phyloP scores from a whole-genome alignment of 1,140 invertebrate species.

The Epicauta chinensis region DNA sequence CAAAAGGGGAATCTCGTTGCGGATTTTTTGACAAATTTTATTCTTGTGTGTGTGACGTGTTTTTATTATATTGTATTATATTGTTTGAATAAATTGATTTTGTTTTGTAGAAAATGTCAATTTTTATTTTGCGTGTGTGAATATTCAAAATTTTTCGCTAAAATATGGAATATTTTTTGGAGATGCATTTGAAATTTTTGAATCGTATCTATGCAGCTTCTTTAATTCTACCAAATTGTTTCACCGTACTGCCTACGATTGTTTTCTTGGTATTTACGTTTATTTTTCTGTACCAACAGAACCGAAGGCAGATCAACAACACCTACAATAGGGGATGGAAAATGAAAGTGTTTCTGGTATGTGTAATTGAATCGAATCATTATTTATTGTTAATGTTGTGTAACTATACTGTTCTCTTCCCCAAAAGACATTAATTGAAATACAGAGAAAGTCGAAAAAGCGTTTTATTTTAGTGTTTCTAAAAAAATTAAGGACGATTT shows the following conservation, averaged over 20 bases:
- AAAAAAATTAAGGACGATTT: too few species aligned
- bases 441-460: too few species aligned
- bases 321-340: conserved; percentile 16
- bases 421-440: too few species aligned
- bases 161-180: too few species aligned
- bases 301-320: conserved; percentile 9
- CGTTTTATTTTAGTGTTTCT: too few species aligned
- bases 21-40: too few species aligned
- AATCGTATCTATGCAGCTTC: not conserved
- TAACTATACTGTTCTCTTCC: too few species aligned
- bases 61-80: too few species aligned
- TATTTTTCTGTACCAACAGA: conserved; percentile 13
- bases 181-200: too few species aligned
- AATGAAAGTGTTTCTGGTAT: conserved; percentile 16
- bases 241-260: conserved; percentile 16
- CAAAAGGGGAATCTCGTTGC: too few species aligned
- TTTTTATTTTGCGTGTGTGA: not conserved
- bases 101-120: conserved; percentile 14
- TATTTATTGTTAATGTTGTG: too few species aligned
- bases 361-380: not conserved
- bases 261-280: conserved; percentile 18
- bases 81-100: conserved; percentile 14
- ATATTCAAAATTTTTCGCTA: too few species aligned
- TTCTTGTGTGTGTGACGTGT: conserved; percentile 7
- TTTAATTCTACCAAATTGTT: conserved; percentile 11